Base-by-base conservation (phyloP, 2,113 vertebrate species). In the Turdus rufiventris region DNA sequence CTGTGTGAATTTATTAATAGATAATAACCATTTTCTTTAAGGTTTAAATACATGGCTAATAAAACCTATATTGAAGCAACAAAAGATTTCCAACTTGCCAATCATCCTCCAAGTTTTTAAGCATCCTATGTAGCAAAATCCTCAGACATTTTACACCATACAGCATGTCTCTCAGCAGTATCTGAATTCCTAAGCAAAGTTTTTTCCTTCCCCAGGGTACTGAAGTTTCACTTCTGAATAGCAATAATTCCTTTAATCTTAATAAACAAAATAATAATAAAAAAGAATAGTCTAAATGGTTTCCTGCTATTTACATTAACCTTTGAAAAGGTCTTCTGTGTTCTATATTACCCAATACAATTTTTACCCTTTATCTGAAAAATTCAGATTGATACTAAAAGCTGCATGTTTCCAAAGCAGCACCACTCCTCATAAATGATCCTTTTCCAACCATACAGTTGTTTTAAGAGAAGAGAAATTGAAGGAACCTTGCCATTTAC, bases 321-420 rank as follows among this genome's bases (percentile, higher is more conserved):
- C 68, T 94, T 92, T 89, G 60, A 31, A 92, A 95, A 89, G 50
- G 34, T 94, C 63, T 88, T 85, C 48, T 57, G 36, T 31, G 20
- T 80, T 76, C 40, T 88, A 14, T 81, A 89, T 85, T 75, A 62
- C 79, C 87, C 53, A 60, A 89, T 45, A 56, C 18, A 57, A 68
- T 83, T 92, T 91, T 91, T 75, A 68, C 33, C 26, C 6, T 86
- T 70, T 86, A 60, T 58, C 50, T 53, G 72, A 91, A 88, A 96
- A 83, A 89, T 51, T 91, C 73, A 83, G 61, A 72, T 77, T 81
- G 60, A 93, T 91, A 50, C 65, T 93, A 92, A 96, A 92, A 96
- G 79, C 57, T 77, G 29, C 48, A 7, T 74, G 29, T 91, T 95
- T 95, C 51, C 75, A 89, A 77, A 95, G 74, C 7, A 1, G 6